phyloP scores from a whole-genome alignment of 2,888 invertebrate genomes.

The Cacoxenus indagator region DNA sequence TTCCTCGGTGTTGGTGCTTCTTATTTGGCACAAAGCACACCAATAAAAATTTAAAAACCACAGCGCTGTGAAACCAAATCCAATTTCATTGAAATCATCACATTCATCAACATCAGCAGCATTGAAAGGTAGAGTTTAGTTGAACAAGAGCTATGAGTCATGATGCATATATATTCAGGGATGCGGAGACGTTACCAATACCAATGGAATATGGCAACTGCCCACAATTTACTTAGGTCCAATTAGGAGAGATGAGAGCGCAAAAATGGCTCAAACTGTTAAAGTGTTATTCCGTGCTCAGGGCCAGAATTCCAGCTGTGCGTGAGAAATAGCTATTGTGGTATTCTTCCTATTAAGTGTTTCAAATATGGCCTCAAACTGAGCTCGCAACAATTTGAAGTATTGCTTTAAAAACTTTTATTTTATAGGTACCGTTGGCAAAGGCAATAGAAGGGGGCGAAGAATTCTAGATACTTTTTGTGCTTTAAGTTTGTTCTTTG shows the following conservation, averaged over 20 bases:
- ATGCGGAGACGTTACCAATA: neutral
- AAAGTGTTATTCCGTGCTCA: neutral
- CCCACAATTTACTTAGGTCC: neutral
- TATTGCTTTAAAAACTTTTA: no score
- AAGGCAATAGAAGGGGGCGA: no score
- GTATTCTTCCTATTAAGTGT: neutral
- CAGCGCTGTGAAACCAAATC: conserved; percentile 3
- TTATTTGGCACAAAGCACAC: conserved; percentile 12
- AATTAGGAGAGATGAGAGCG: neutral
- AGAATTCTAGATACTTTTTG: no score
- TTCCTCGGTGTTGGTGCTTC: neutral
- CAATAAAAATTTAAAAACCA: neutral
- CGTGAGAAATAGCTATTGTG: conserved; percentile 18
- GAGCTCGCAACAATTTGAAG: neutral
- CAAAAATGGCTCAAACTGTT: neutral
- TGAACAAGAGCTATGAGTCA: neutral
- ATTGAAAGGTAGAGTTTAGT: neutral
- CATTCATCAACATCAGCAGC: neutral
- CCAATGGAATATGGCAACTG: no score
- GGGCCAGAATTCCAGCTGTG: neutral
- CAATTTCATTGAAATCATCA: conserved; percentile 15
- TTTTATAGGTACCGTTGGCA: no score
- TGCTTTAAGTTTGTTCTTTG: no score
- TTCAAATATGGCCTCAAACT: conserved; percentile 3
- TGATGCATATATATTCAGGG: neutral